Base-by-base conservation (phyloP, 2,888 invertebrate genomes). In the Amorpha juglandis region DNA sequence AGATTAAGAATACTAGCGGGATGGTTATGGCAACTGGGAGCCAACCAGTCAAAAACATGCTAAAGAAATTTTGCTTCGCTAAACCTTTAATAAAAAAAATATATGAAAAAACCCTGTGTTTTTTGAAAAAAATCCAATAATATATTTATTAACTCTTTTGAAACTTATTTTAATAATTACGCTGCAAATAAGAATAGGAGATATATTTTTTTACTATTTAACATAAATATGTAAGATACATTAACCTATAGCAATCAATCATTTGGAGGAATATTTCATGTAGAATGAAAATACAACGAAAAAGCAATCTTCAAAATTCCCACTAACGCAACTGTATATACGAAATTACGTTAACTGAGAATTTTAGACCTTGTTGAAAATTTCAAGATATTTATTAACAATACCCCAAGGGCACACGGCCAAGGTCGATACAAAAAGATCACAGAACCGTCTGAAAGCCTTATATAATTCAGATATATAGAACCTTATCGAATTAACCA, bases 401-500 rank as follows among this genome's bases (percentile, higher is more conserved):
- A 42, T 19, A 58, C 19, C 58, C 19, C 42, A 42, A 42, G 19
- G 58, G 19, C 58, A 58, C 52, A 50, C 12, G 9, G 19, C 58
- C 14, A 58, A 58, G 19, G 42, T 42, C 58, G 58, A 58, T 58
- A 58, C 58, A 58, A 58, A 42, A 42, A 58, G 58, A 58, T 42
- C 21, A 58, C 38, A 6, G 42, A 58, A 11, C 6, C 19, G 58
- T 19, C 42, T 16, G 19, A 4, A 58, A 38, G 12, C 11, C 42
- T 58, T 58, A 58, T 58, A 42, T 58, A 58, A 58, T 42, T 58
- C 58, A 19, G 21, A 58, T 52, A 27, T 38, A 38, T 58, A 42
- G 58, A 19, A 19, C 58, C 19, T 58, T 58, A 58, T 58, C 58
- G 58, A 58, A 58, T 58, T 58, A 58, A 42, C 58, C 42, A 58